Conservation (phyloP, 2,797 vertebrate genomes). For the Bradypus variegatus region DNA sequence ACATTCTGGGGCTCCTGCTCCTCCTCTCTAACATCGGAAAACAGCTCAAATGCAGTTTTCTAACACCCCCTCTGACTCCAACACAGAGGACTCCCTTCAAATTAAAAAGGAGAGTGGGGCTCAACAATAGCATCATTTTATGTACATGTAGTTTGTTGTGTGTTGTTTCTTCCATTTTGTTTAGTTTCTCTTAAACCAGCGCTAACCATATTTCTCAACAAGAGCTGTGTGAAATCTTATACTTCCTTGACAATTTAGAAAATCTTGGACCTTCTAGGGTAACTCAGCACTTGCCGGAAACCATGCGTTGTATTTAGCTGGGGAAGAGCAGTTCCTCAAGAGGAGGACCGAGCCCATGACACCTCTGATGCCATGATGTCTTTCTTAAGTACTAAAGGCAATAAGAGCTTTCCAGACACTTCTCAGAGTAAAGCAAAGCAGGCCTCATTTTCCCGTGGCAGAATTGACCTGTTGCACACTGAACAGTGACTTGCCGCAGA, state of each 20-base stretch:
- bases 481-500: neutral
- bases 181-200: constrained; percentile 40
- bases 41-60: neutral
- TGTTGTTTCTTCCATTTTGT: neutral
- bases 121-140: neutral
- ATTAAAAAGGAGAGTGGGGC: neutral
- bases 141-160: neutral
- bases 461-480: neutral
- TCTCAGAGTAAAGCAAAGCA: neutral
- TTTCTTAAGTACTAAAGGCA: neutral
- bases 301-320: neutral
- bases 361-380: neutral
- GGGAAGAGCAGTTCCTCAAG: neutral
- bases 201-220: constrained; percentile 29
- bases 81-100: neutral
- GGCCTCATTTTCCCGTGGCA: neutral
- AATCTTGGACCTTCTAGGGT: neutral
- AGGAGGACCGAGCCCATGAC: neutral
- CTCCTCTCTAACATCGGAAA: neutral
- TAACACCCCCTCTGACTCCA: neutral
- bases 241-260: neutral
- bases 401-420: neutral
- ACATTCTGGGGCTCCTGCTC: rapidly evolving
- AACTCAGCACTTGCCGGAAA: neutral
- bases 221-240: neutral